These are phyloP conservation scores for Diplosoma virens DNA, from an alignment of 23 tunicate genomes.

Conservation along the genomic window DNA sequence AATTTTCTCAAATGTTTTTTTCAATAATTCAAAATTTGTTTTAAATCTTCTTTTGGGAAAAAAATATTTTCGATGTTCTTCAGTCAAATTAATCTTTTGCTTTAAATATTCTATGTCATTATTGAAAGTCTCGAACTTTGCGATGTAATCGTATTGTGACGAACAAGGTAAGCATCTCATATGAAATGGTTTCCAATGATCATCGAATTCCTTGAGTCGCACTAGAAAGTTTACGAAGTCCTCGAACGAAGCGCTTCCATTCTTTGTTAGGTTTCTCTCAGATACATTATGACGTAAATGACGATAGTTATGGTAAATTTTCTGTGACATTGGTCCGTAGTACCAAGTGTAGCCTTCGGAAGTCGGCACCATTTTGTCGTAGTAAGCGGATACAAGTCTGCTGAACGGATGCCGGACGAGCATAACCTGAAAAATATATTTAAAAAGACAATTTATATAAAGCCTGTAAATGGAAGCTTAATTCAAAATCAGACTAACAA, in stretches of 20 bases:
- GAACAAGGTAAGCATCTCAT: background rate
- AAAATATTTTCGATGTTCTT: background rate
- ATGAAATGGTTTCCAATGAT: background rate
- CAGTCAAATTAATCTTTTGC: background rate
- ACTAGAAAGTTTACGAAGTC: slow-evolving; percentile 22
- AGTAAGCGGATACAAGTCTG: slow-evolving; percentile 2
- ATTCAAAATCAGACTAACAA: no score
- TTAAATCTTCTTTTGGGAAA: slow-evolving; percentile 1
- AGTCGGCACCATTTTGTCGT: slow-evolving; percentile 2
- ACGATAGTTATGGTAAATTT: background rate
- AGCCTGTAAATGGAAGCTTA: no score
- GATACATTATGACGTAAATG: background rate
- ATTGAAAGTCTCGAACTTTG: slow-evolving; percentile 20
- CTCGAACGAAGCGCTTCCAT: slow-evolving; percentile 20
- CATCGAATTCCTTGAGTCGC: background rate
- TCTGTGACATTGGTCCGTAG: slow-evolving; percentile 2
- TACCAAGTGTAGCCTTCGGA: background rate
- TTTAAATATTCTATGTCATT: slow-evolving; percentile 12
- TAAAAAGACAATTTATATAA: no score
- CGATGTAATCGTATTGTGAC: background rate
- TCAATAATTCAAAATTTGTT: background rate
- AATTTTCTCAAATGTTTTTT: background rate
- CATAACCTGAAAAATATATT: background rate
- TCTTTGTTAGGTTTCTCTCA: background rate
- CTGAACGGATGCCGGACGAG: background rate